Evolutionary conservation across 1,140 invertebrate genomes (phyloP), one percentile per base, ranked within the genome.

Genomic region (Sinella curviseta): DNA sequence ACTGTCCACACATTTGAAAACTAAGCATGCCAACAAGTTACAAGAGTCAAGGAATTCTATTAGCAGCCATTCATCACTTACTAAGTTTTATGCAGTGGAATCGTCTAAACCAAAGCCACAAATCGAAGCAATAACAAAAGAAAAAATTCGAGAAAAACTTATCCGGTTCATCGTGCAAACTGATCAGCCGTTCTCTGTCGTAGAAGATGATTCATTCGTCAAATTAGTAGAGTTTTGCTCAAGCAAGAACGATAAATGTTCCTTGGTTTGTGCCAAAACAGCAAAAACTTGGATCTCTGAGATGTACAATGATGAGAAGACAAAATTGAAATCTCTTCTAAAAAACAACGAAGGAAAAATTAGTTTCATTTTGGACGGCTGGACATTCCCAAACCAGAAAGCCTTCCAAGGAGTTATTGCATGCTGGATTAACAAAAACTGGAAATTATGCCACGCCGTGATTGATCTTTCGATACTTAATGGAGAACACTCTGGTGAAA

Each of bases 321-420:
- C 1, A 30, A 74, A 74, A 12, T 2, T 78, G 26, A 36, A 16
- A 33, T 1, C 8, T 1, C 0, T 16, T 3, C 36, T 74, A n/a
- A 33, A 14, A 8, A 20, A 24, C 4, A 67, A 74, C n/a, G 24
- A 36, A n/a, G 33, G 26, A 8, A 74, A 78, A 74, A 39, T 78
- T 20, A 74, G 60, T 20, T 74, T 78, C 39, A 65, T 54, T 36
- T 2, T 78, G 1, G 77, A 78, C 31, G 14, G n/a, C 24, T 78
- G 77, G 77, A 78, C 67, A 14, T 73, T 28, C 12, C n/a, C 17
- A 30, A 67, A 78, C 57, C 31, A 24, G 24, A 35, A 16, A 14
- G 3, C 57, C 12, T 78, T 78, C 30, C 77, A 78, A 73, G 77
- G 77, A 30, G 60, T 36, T 16, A 67, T 78, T 26, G 77, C 77